Percentiles rank a stretch among this genome's conserved stretches.
phyloP scores from a whole-genome alignment of 2,113 vertebrate genomes.

The Benitochromis conjunctus region DNA sequence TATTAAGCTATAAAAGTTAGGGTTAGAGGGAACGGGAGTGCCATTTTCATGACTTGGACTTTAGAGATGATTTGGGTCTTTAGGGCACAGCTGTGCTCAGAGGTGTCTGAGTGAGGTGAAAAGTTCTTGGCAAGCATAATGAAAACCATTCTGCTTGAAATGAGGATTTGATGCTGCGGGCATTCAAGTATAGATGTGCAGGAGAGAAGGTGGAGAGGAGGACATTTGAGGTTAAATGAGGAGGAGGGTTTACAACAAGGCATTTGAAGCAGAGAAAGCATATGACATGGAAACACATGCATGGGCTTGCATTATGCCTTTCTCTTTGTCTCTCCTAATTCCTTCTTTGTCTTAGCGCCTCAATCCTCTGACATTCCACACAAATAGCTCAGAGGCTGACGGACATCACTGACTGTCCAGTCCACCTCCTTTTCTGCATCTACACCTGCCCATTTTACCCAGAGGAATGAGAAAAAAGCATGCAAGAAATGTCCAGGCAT shows the following conservation, averaged over 20 bases:
- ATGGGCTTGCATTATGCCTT: conserved; percentile 20
- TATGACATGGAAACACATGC: conserved; percentile 1
- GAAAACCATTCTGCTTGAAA: neutral
- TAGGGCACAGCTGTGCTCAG: neutral
- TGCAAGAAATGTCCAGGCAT: neutral
- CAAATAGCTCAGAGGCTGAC: conserved; percentile 27
- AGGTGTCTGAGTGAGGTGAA: neutral
- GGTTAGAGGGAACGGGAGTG: neutral
- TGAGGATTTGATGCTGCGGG: neutral
- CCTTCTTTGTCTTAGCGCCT: neutral
- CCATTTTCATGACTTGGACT: conserved; percentile 5
- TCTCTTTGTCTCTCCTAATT: neutral
- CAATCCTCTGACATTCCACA: conserved; percentile 48
- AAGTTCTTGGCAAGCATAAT: neutral
- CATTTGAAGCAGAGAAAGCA: neutral
- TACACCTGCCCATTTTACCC: conserved; percentile 55
- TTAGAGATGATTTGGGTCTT: neutral
- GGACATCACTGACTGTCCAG: neutral
- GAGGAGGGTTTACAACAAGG: conserved; percentile 4
- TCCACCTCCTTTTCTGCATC: conserved; percentile 1
- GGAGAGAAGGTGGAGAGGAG: neutral
- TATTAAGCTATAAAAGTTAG: conserved; percentile 23
- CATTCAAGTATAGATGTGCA: neutral
- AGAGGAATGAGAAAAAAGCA: neutral
- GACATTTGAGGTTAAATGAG: neutral